Evolutionary conservation across 2,888 invertebrate species (phyloP).

Genomic region (Prenolepis imparis): DNA sequence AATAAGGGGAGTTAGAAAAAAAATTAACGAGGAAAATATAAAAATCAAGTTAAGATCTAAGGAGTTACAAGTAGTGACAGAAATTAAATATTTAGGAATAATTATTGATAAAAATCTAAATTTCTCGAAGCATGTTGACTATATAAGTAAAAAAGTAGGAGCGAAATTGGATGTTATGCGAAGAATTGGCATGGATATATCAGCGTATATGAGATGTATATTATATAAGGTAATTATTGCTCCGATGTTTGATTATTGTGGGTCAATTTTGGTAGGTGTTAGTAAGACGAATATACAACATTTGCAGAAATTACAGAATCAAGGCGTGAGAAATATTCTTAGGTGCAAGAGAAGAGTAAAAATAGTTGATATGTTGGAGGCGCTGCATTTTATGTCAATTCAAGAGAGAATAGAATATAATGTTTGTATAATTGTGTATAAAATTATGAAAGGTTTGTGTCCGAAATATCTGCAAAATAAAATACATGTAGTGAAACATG

Average conservation of each 20-base stretch:
- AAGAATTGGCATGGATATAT: neutral
- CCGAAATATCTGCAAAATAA: conserved; percentile 24
- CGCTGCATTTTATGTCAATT: neutral
- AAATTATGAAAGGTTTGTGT: conserved; percentile 40
- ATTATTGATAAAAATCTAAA: neutral
- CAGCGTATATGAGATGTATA: neutral
- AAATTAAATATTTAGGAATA: neutral
- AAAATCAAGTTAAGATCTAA: neutral
- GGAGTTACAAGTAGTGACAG: neutral
- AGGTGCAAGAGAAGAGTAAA: neutral
- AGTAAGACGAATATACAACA: neutral
- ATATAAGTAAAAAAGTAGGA: conserved; percentile 32
- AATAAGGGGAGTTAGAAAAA: neutral
- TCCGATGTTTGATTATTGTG: neutral
- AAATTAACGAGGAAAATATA: too few species aligned
- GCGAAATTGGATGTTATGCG: conserved; percentile 25
- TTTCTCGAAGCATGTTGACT: neutral
- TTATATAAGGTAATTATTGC: neutral
- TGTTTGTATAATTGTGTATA: conserved; percentile 33
- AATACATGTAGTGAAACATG: conserved; percentile 13
- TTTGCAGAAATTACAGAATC: conserved; percentile 17
- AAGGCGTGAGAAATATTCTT: conserved; percentile 18
- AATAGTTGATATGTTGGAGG: neutral
- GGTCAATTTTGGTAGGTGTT: neutral
- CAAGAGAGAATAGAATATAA: too few species aligned